Evolutionary conservation across 1,140 invertebrate species (phyloP).

Genomic region (Linepithema humile): DNA sequence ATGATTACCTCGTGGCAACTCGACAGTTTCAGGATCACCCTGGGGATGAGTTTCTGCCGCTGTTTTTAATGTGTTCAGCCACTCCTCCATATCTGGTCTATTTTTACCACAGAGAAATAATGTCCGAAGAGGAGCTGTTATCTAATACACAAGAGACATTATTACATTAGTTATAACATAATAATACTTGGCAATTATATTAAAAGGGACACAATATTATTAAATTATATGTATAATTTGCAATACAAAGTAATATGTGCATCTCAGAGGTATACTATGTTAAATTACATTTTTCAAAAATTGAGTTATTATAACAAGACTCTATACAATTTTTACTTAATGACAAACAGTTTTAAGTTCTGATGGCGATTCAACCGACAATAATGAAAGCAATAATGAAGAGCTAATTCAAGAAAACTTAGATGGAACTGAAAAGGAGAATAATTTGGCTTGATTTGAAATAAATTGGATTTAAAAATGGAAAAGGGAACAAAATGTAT

Average conservation of each 20-base stretch:
- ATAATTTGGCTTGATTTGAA: not conserved
- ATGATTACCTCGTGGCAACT: conserved; percentile 94
- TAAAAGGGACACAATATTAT: not conserved
- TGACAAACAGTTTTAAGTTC: too few relatives aligned
- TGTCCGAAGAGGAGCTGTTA: conserved; percentile 93
- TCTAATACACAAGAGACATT: conserved; percentile 85
- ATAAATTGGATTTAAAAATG: too few relatives aligned
- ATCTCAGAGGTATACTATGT: too few relatives aligned
- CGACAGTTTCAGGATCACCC: conserved; percentile 86
- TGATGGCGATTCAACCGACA: too few relatives aligned
- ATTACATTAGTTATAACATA: not conserved
- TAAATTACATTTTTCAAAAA: too few relatives aligned
- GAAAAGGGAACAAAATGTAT: too few relatives aligned
- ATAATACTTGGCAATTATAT: not conserved
- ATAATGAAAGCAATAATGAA: too few relatives aligned
- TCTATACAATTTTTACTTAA: too few relatives aligned
- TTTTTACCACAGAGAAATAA: conserved; percentile 93
- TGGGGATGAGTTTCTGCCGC: conserved; percentile 89
- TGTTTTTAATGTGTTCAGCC: conserved; percentile 91
- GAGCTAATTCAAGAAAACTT: too few relatives aligned
- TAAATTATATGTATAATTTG: conserved; percentile 3
- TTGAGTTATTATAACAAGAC: too few relatives aligned
- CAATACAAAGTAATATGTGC: too few relatives aligned
- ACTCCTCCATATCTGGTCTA: conserved; percentile 95
- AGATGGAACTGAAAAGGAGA: not conserved